These are phyloP conservation scores for Carassius gibelio DNA, from an alignment of 2,113 vertebrate species.

Conservation along the genomic window DNA sequence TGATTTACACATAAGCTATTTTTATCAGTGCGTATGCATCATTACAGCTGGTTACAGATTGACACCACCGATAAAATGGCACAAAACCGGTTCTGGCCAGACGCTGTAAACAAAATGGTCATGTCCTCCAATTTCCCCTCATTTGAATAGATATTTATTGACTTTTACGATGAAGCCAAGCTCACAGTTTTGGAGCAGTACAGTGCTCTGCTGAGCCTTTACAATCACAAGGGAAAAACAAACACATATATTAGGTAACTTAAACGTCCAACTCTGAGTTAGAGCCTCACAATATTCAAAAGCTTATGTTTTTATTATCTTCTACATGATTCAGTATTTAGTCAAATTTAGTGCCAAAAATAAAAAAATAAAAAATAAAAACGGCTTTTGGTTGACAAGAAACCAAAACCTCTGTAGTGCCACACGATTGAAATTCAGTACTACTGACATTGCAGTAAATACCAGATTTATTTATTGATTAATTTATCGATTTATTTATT, in stretches of 20 bases:
- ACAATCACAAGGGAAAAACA: not conserved
- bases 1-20: not conserved
- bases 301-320: not conserved
- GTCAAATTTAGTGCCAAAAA: not conserved
- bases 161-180: conserved; percentile 56
- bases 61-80: not conserved
- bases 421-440: not conserved
- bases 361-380: not conserved
- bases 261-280: not conserved
- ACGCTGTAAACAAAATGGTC: conserved; percentile 17
- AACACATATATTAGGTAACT: not conserved
- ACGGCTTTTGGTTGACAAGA: not conserved
- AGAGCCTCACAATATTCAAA: too few relatives aligned
- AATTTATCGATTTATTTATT: too few relatives aligned
- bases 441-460: too few relatives aligned
- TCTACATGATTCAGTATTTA: not conserved
- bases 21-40: not conserved
- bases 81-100: conserved; percentile 1
- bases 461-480: too few relatives aligned
- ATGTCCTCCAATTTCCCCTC: conserved; percentile 53
- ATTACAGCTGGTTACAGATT: not conserved
- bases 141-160: conserved; percentile 55
- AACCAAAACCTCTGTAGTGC: not conserved
- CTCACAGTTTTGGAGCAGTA: conserved; percentile 53
- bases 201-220: not conserved